A percentile compares a stretch with the other conserved stretches of the same genome.
Conservation (phyloP, 92 coral and sea anemone genomes). For the Palythoa heliodiscus region DNA sequence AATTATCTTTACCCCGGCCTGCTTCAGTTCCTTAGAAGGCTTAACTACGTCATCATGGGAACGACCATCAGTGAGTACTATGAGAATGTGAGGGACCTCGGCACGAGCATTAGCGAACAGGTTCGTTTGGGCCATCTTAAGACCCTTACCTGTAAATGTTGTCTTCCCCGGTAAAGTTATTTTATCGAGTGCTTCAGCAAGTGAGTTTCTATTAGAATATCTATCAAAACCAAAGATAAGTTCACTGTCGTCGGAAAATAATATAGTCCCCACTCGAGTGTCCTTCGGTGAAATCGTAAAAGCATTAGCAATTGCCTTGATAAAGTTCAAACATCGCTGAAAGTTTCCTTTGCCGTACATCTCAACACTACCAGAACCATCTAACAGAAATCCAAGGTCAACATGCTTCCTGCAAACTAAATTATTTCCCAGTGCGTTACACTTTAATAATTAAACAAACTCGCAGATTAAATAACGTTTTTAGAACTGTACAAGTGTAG, state of each 20-base stretch:
- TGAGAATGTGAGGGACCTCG: constrained; percentile 76
- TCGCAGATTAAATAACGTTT: too few relatives aligned
- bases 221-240: constrained; percentile 67
- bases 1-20: constrained; percentile 66
- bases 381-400: constrained; percentile 78
- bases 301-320: constrained; percentile 56
- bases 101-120: constrained; percentile 72
- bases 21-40: constrained; percentile 69
- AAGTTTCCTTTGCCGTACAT: constrained; percentile 86
- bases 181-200: constrained; percentile 63
- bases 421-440: too few relatives aligned
- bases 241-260: constrained; percentile 65
- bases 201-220: constrained; percentile 46
- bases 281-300: constrained; percentile 59
- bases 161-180: constrained; percentile 64
- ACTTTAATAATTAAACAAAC: neutral
- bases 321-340: constrained; percentile 62
- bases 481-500: too few relatives aligned
- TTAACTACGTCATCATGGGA: constrained; percentile 80
- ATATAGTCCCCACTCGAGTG: constrained; percentile 73
- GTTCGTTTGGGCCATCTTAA: constrained; percentile 62
- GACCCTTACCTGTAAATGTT: constrained; percentile 76
- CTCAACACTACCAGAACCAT: constrained; percentile 85
- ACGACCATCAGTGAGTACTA: constrained; percentile 81
- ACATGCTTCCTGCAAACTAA: constrained; percentile 71